Evolutionary conservation across 2,888 invertebrate genomes (phyloP), one percentile per base, ranked within the genome.

Genomic region (Temnothorax ravouxi): DNA sequence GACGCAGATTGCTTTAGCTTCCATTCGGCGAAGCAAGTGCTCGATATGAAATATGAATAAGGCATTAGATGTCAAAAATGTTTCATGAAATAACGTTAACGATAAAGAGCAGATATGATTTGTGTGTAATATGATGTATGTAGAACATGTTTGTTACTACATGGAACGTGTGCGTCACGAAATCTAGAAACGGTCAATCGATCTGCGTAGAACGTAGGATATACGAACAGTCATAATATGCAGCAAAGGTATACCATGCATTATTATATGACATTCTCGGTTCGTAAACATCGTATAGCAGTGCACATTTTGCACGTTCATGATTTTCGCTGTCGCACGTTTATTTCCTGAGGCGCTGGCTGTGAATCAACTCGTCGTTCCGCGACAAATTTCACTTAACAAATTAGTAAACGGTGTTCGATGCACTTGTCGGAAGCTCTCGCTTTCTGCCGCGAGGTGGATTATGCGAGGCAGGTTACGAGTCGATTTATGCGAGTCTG

Each of bases 401-500:
- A 25, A 52, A 54, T 41, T 52, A 38, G 15, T 29, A 38, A 41
- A 13, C n/a, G 72, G 18, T 9, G 21, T 13, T 62, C 21, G 21
- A 6, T 6, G 21, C 47, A 47, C 18, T 29, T 47, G 44, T 66
- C 25, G 44, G 25, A 25, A n/a, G n/a, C 2, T 15, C 21, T 21
- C 47, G 34, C 21, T 44, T 11, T 47, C 34, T 15, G 25, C 21
- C 56, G 41, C 44, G 11, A 9, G 56, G 56, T 34, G 72, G 66
- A 69, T 64, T 21, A 81, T 47, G 61, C 64, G 47, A 74, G 41
- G 44, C 77, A 50, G 47, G 9, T 29, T 62, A 69, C 71, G 34
- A 75, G 79, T 62, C 74, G 81, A 89, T 88, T 88, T 76, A 83
- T 72, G 72, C 61, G 81, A 84, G 18, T 66, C 83, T 75, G 79